Evolutionary conservation across 2,888 invertebrate genomes (phyloP).

Genomic region (Epinotia nisella): DNA sequence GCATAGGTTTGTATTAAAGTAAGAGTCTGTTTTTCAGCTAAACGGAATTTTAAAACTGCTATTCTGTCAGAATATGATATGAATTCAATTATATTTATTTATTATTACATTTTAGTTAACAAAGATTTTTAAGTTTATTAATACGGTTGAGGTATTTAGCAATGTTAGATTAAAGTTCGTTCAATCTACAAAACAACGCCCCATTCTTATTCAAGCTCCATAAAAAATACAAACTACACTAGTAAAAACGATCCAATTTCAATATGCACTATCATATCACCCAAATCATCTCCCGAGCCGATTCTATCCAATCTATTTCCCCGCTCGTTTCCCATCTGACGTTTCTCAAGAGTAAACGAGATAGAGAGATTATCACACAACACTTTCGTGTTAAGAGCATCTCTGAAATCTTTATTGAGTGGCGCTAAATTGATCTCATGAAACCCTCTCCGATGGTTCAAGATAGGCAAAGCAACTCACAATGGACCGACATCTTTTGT

Average conservation of each 20-base stretch:
- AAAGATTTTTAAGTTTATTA: too few relatives aligned
- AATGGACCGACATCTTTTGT: slow-evolving; percentile 32
- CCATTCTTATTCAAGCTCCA: too few relatives aligned
- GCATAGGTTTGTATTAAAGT: too few relatives aligned
- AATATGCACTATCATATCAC: neutral
- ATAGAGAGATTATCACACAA: slow-evolving; percentile 60
- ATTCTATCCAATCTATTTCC: slow-evolving; percentile 50
- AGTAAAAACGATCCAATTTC: neutral
- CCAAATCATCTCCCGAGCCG: slow-evolving; percentile 4
- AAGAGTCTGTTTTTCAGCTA: too few relatives aligned
- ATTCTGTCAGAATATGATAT: too few relatives aligned
- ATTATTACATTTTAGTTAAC: too few relatives aligned
- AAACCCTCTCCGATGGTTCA: slow-evolving; percentile 30
- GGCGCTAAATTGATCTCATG: slow-evolving; percentile 63
- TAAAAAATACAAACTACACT: too few relatives aligned
- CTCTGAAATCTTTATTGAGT: slow-evolving; percentile 67
- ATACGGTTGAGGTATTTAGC: too few relatives aligned
- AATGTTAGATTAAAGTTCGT: too few relatives aligned
- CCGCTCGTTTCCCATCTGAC: slow-evolving; percentile 51
- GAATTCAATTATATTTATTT: too few relatives aligned
- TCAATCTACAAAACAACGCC: too few relatives aligned
- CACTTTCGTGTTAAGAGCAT: slow-evolving; percentile 62
- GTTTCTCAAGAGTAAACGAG: slow-evolving; percentile 56
- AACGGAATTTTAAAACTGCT: too few relatives aligned
- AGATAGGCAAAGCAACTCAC: slow-evolving; percentile 37